A percentile compares a stretch with the other conserved stretches of the same genome.
phyloP scores from a whole-genome alignment of 2,797 vertebrate genomes.

The Dryobates pubescens region DNA sequence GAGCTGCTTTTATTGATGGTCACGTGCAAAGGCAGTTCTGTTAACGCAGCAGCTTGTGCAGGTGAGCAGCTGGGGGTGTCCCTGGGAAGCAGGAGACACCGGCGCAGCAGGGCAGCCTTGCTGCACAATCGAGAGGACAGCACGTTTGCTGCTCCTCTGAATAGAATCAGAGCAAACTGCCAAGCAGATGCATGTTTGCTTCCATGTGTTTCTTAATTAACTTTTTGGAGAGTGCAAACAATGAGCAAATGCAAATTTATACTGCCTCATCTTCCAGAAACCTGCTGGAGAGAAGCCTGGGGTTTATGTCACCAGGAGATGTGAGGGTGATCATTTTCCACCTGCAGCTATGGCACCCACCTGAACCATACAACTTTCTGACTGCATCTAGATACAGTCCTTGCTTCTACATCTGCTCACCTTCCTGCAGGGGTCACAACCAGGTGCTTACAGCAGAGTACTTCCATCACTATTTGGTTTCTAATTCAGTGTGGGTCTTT shows the following conservation, averaged over 20 bases:
- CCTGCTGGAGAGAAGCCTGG: background rate
- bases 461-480: background rate
- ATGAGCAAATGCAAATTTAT: conserved; percentile 5
- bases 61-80: background rate
- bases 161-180: background rate
- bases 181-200: background rate
- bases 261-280: background rate
- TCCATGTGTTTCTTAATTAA: conserved; percentile 10
- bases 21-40: background rate
- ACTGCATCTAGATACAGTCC: background rate
- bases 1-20: background rate
- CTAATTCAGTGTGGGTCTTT: background rate
- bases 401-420: background rate
- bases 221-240: background rate
- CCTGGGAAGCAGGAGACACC: background rate
- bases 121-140: background rate
- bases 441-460: background rate
- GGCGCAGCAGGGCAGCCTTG: background rate
- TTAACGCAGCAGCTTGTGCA: rapidly evolving
- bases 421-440: background rate
- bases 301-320: background rate
- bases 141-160: background rate
- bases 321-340: background rate
- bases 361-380: background rate
- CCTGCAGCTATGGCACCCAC: background rate